Base-by-base conservation (phyloP, 2,113 vertebrate genomes). In the Mesocricetus auratus region DNA sequence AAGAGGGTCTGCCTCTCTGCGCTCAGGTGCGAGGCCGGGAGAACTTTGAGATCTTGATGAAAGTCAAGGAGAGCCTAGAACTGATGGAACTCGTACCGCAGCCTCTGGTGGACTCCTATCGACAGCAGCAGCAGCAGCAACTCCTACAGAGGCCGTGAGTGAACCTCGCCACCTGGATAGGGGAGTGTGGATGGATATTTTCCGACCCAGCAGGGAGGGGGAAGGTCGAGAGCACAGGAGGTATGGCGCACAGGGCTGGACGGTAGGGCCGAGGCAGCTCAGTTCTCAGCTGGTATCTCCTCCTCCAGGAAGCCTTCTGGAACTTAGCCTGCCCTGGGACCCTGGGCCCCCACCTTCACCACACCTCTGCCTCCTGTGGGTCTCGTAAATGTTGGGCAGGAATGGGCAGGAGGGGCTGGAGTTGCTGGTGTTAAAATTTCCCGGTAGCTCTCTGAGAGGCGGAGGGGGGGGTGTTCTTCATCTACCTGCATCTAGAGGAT, bases 1-100 rank as follows among this genome's bases (percentile, higher is more conserved):
- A 47, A 47, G 50, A 79, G 24, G 2, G 53, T 4, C 66, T 42
- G 19, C 86, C 26, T 94, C 47, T 93, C 8, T 39, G 50, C 24
- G 83, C 89, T 7, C 96, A 99, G 99, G 99, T 99, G 22, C 99
- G 99, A 47, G 99, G 99, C 85, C 98, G 99, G 82, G 99, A 99
- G 97, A 99, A 99, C 97, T 99, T 99, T 9, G 99, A 99, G 98
- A 98, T 99, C 97, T 98, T 99, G 96, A 99, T 99, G 99, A 99
- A 99, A 98, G 99, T 99, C 82, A 99, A 99, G 97, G 99, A 99
- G 98, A 99, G 99, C 94, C 98, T 99, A 98, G 99, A 99, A 98
- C 98, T 99, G 95, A 99, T 99, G 98, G 99, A 99, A 97, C 98
- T 99, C 96, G 99, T 99, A 29, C 99, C 99, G 0, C 99, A 99